phyloP scores from a whole-genome alignment of 1,140 invertebrate species.

The Hyles vespertilio region DNA sequence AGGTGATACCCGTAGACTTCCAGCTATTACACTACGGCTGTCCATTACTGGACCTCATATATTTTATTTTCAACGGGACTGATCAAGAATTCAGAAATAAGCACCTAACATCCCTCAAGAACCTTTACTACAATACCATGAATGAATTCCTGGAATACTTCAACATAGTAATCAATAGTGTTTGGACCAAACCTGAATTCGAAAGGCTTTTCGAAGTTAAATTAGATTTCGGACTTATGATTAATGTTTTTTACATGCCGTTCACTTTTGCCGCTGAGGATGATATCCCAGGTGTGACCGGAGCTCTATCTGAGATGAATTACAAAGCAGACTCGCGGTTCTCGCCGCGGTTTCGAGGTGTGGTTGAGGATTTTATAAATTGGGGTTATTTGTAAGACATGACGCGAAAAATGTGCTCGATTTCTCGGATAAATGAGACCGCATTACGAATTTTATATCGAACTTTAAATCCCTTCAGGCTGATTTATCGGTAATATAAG shows the following conservation, averaged over 20 bases:
- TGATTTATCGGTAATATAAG: too few relatives aligned
- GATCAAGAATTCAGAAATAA: slow-evolving; percentile 40
- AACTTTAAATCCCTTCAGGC: too few relatives aligned
- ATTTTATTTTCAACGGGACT: slow-evolving; percentile 45
- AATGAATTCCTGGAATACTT: slow-evolving; percentile 38
- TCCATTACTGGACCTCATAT: slow-evolving; percentile 50
- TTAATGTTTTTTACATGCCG: slow-evolving; percentile 37
- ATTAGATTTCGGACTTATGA: slow-evolving; percentile 42
- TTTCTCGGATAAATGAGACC: not conserved
- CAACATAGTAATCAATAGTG: slow-evolving; percentile 28
- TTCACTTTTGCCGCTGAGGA: slow-evolving; percentile 36
- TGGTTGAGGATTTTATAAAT: slow-evolving; percentile 47
- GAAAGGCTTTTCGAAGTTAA: slow-evolving; percentile 35
- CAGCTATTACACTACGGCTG: slow-evolving; percentile 51
- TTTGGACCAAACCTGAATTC: slow-evolving; percentile 37
- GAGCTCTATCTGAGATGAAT: slow-evolving; percentile 27
- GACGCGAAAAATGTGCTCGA: too few relatives aligned
- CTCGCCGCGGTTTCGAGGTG: slow-evolving; percentile 29
- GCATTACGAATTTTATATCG: not conserved
- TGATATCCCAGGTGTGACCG: slow-evolving; percentile 33
- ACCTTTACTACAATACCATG: slow-evolving; percentile 40
- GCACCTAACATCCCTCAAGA: slow-evolving; percentile 35
- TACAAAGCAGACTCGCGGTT: slow-evolving; percentile 33
- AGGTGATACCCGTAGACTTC: slow-evolving; percentile 48
- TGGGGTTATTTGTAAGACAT: slow-evolving; percentile 23